These are phyloP conservation scores for Ecliptopera silaceata DNA, from an alignment of 2,888 invertebrate genomes.

Conservation along the genomic window DNA sequence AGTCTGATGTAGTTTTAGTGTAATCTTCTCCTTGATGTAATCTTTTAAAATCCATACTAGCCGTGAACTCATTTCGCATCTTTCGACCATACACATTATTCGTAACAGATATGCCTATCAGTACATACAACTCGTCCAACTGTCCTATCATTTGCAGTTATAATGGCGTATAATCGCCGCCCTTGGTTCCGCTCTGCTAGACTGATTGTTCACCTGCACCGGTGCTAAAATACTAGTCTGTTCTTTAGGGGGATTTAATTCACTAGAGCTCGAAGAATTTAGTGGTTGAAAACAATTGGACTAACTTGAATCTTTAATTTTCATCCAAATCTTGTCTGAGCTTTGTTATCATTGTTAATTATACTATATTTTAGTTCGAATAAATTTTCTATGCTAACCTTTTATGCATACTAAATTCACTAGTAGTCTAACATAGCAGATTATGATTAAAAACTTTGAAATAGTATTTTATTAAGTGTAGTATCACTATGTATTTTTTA, in stretches of 20 bases:
- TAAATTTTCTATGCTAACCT: too few species aligned
- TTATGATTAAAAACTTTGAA: too few species aligned
- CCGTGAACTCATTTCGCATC: background rate
- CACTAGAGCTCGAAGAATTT: background rate
- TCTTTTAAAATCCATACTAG: background rate
- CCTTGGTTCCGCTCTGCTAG: constrained; percentile 75
- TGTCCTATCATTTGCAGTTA: constrained; percentile 54
- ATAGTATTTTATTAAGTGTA: too few species aligned
- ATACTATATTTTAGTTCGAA: too few species aligned
- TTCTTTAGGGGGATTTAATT: constrained; percentile 28
- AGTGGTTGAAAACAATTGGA: background rate
- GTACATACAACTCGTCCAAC: constrained; percentile 25
- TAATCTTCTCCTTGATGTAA: background rate
- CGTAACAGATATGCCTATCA: constrained; percentile 25
- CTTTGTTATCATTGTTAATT: too few species aligned
- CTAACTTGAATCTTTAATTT: background rate
- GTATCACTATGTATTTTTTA: too few species aligned
- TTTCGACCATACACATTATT: background rate
- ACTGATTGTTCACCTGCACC: constrained; percentile 71
- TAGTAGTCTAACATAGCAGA: too few species aligned
- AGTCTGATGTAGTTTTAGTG: background rate
- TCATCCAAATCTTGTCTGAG: too few species aligned
- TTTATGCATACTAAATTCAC: too few species aligned
- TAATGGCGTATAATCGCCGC: constrained; percentile 63
- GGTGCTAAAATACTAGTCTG: constrained; percentile 37